Percentiles rank a stretch among this genome's conserved stretches.
phyloP scores from a whole-genome alignment of 2,113 vertebrate genomes.

The Rhynchopsitta pachyrhyncha region DNA sequence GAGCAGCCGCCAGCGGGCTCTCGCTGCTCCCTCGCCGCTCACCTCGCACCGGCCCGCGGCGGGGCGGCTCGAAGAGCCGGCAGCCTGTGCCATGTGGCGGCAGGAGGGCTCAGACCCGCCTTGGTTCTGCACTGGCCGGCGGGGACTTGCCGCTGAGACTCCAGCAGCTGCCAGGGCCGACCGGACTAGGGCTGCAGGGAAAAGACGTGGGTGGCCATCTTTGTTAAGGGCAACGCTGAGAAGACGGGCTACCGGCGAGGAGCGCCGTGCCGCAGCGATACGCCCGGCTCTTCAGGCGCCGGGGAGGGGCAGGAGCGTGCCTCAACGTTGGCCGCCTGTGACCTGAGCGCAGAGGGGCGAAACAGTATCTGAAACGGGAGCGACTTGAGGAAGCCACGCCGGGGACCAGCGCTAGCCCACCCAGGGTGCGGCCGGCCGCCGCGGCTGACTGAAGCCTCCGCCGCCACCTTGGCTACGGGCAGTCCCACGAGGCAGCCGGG shows the following conservation, averaged over 20 bases:
- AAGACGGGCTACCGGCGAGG: rapidly evolving
- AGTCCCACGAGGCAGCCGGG: not conserved
- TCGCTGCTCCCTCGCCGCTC: not conserved
- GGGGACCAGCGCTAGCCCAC: too few species aligned
- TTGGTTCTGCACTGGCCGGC: not conserved
- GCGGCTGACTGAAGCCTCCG: not conserved
- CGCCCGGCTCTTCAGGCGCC: not conserved
- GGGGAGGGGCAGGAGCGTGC: too few species aligned
- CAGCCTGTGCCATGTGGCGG: not conserved
- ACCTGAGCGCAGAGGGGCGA: rapidly evolving
- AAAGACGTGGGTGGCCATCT: not conserved
- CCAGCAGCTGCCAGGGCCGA: not conserved
- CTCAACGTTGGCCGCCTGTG: rapidly evolving
- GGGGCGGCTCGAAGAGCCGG: not conserved
- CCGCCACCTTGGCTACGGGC: slow-evolving; percentile 8
- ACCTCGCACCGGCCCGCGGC: not conserved
- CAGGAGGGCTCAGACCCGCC: too few species aligned
- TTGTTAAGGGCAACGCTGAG: not conserved
- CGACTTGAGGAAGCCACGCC: not conserved
- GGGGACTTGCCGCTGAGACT: not conserved
- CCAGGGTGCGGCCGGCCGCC: rapidly evolving
- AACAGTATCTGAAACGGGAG: not conserved
- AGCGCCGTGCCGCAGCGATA: rapidly evolving
- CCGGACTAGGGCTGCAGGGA: not conserved
- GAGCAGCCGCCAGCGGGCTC: slow-evolving; percentile 16